These are phyloP conservation scores for Ceratina australensis DNA, from an alignment of 1,140 invertebrate genomes.

Conservation along the genomic window DNA sequence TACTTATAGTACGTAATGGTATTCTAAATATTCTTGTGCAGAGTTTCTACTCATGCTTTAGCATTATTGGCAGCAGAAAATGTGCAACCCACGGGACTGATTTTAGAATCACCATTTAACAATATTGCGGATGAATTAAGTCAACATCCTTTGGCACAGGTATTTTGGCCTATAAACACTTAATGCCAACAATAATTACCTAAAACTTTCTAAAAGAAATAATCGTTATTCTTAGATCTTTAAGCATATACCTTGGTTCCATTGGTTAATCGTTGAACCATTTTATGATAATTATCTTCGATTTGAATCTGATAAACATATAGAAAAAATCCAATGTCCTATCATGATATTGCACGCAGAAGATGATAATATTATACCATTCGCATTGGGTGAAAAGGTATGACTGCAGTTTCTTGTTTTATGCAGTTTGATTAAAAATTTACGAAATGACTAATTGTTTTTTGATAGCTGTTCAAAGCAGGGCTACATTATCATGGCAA, in stretches of 20 bases:
- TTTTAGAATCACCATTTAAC: constrained; percentile 94
- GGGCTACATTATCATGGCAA: constrained; percentile 79
- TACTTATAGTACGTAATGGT: too few species aligned
- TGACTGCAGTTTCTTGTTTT: constrained; percentile 27
- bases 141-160: constrained; percentile 88
- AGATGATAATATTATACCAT: constrained; percentile 92
- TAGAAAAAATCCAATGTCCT: constrained; percentile 84
- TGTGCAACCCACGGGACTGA: constrained; percentile 83
- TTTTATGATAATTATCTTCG: constrained; percentile 83
- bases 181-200: constrained; percentile 8
- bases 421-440: background rate
- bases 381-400: constrained; percentile 86
- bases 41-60: constrained; percentile 83
- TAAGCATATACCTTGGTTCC: constrained; percentile 85
- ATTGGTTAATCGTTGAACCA: constrained; percentile 85
- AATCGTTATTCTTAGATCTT: constrained; percentile 76
- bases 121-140: constrained; percentile 90
- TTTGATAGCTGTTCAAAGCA: constrained; percentile 82
- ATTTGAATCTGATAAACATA: constrained; percentile 87
- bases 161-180: constrained; percentile 67
- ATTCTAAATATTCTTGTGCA: constrained; percentile 56
- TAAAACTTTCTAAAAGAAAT: constrained; percentile 26
- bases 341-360: constrained; percentile 93
- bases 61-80: constrained; percentile 81
- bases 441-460: background rate